A percentile compares a stretch with the other conserved stretches of the same genome.
These are phyloP conservation scores for Agrochola lota DNA, from an alignment of 2,888 invertebrate genomes.

Conservation along the genomic window DNA sequence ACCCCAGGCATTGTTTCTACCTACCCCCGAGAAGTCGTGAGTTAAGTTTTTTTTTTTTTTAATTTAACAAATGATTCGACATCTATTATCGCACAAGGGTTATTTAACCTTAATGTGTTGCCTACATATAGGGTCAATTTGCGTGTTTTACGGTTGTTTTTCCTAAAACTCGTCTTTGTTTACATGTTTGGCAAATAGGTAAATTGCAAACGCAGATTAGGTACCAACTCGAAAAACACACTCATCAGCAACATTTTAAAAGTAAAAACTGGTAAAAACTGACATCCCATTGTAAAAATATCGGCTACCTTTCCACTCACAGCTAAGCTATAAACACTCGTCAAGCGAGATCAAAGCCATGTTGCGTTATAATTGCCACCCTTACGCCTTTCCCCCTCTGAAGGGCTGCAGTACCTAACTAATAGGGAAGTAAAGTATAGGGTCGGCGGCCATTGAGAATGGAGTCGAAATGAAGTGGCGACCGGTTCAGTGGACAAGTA, in stretches of 20 bases:
- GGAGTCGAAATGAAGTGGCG: constrained; percentile 47
- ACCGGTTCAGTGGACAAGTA: constrained; percentile 42
- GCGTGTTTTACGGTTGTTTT: no score
- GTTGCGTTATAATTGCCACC: constrained; percentile 81
- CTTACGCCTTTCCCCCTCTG: constrained; percentile 70
- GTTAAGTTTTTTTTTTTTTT: no score
- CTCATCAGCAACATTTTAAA: constrained; percentile 28
- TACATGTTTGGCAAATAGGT: no score
- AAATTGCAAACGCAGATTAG: no score
- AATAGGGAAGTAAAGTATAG: constrained; percentile 48
- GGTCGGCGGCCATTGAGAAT: constrained; percentile 50
- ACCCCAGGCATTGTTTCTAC: no score
- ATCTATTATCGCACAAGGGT: no score
- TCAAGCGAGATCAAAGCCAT: constrained; percentile 77
- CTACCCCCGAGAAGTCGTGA: no score
- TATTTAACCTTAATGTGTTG: no score
- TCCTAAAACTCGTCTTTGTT: no score
- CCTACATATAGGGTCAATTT: no score
- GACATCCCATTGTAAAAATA: constrained; percentile 44
- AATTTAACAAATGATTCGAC: no score
- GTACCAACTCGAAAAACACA: no score
- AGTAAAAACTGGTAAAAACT: constrained; percentile 24
- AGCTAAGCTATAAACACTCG: constrained; percentile 67
- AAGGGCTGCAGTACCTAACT: constrained; percentile 40
- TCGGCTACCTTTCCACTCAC: constrained; percentile 60